Percentiles rank a stretch among this genome's conserved stretches.
Conservation (phyloP, 2,797 vertebrate species). For the Aselliscus stoliczkanus region DNA sequence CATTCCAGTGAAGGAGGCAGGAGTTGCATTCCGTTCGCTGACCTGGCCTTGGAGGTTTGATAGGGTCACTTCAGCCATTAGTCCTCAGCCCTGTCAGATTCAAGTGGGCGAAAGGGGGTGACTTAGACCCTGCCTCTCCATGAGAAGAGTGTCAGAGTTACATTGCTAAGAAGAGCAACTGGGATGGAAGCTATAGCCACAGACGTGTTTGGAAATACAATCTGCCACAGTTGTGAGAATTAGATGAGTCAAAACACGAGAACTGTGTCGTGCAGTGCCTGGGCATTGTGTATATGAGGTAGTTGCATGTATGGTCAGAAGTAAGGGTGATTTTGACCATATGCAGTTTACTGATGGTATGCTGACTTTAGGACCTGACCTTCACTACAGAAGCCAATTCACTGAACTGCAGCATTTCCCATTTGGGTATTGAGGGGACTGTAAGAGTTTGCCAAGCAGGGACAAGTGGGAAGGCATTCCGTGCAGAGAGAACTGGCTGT, state of each 20-base stretch:
- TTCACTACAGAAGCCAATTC: background rate
- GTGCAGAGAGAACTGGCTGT: background rate
- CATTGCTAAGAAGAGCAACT: background rate
- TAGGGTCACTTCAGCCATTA: background rate
- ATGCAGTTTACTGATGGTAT: background rate
- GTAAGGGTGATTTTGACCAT: background rate
- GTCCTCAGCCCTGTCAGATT: background rate
- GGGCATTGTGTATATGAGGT: background rate
- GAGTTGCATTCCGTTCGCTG: background rate
- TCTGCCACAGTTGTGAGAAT: background rate
- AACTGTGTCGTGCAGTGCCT: background rate
- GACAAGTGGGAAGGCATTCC: background rate
- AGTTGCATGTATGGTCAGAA: background rate
- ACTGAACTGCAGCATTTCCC: background rate
- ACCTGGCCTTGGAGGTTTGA: background rate
- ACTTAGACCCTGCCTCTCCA: background rate
- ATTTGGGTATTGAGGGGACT: background rate
- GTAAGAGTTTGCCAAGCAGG: background rate
- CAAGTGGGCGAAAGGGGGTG: background rate
- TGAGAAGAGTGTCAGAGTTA: background rate
- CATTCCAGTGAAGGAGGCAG: background rate
- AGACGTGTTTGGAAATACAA: slow-evolving; percentile 15
- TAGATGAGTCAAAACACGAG: background rate
- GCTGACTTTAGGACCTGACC: background rate
- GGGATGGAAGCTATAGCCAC: background rate